phyloP scores from a whole-genome alignment of 2,888 invertebrate species.

The Melipona beecheii region DNA sequence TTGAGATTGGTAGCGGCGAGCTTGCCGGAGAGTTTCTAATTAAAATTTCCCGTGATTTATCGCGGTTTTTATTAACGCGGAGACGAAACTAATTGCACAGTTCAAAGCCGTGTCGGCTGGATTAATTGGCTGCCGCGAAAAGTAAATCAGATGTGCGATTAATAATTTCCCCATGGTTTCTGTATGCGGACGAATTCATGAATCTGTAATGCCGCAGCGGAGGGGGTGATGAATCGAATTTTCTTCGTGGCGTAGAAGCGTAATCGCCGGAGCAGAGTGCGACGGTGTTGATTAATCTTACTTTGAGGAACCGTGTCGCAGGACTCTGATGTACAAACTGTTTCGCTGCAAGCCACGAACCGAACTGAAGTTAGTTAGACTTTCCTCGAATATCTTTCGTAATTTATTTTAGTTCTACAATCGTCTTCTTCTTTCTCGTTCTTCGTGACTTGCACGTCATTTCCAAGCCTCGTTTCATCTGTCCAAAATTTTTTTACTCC shows the following conservation, averaged over 20 bases:
- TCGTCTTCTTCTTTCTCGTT: not conserved
- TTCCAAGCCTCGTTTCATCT: not conserved
- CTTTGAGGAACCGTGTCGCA: not conserved
- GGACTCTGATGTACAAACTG: not conserved
- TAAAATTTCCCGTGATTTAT: constrained; percentile 2
- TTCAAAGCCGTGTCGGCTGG: not conserved
- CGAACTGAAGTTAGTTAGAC: not conserved
- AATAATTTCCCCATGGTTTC: not conserved
- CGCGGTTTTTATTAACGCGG: not conserved
- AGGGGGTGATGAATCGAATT: not conserved
- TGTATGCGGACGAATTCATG: not conserved
- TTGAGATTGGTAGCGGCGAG: not conserved
- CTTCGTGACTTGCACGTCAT: not conserved
- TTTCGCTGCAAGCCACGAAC: not conserved
- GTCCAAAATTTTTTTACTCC: no score
- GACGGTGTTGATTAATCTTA: not conserved
- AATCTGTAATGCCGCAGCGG: not conserved
- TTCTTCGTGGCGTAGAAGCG: not conserved
- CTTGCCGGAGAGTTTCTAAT: not conserved
- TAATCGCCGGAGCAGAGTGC: not conserved
- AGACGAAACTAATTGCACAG: not conserved
- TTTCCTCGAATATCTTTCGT: not conserved
- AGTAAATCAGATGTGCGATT: not conserved
- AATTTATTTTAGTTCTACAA: not conserved
- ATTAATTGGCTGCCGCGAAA: not conserved